Percentiles rank a stretch among this genome's conserved stretches.
Conservation (phyloP, 2,113 vertebrate species). For the Phylloscopus whistleri region DNA sequence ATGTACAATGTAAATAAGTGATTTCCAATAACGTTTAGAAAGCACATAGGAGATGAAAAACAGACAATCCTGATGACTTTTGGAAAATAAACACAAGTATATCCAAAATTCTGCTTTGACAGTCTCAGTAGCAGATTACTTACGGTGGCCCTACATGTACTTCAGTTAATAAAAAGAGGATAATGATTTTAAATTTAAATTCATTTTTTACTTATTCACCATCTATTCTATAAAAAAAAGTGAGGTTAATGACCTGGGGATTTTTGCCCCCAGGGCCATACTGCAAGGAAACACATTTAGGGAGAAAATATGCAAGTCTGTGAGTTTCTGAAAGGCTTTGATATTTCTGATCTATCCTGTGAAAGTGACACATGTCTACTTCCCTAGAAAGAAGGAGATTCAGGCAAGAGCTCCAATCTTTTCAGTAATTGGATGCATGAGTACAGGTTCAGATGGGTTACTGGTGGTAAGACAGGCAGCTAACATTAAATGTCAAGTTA, state of each 20-base stretch:
- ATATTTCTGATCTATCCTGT: conserved; percentile 30
- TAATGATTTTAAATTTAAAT: neutral
- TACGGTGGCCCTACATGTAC: neutral
- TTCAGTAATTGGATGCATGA: conserved; percentile 47
- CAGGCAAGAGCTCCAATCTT: conserved; percentile 5
- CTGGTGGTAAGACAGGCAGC: conserved; percentile 37
- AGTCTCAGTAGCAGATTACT: neutral
- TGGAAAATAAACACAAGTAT: neutral
- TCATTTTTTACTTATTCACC: neutral
- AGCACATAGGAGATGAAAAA: neutral
- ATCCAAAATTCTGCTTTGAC: neutral
- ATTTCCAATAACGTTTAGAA: neutral
- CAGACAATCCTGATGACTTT: neutral
- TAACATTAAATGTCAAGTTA: conserved; percentile 70
- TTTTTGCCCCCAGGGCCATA: neutral
- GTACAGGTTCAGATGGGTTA: conserved; percentile 53
- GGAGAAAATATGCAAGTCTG: neutral
- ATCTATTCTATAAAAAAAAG: neutral
- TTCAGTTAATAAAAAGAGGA: neutral
- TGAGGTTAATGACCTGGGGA: neutral
- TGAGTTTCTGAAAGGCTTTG: conserved; percentile 32
- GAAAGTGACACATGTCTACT: conserved; percentile 21
- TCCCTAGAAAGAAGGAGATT: conserved; percentile 20
- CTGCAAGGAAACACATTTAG: neutral
- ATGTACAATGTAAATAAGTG: neutral